A percentile compares a stretch with the other conserved stretches of the same genome.
These are phyloP conservation scores for Clarias fuscus DNA, from an alignment of 2,797 vertebrate species.

Conservation along the genomic window DNA sequence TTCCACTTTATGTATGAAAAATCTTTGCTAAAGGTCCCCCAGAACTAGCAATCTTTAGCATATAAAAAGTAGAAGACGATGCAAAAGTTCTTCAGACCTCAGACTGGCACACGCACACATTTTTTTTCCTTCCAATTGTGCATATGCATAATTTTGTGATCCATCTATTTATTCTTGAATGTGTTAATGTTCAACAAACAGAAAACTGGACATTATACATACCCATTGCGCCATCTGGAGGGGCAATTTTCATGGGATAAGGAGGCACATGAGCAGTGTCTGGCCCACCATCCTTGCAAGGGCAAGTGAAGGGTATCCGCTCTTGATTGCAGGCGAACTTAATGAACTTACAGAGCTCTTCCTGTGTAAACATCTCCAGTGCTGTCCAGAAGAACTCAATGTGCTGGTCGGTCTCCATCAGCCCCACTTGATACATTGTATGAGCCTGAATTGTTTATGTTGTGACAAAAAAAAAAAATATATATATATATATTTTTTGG, in stretches of 20 bases:
- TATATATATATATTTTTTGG: not conserved
- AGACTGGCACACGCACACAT: not conserved
- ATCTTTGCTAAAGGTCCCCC: no score
- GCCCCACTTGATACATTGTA: constrained; percentile 98
- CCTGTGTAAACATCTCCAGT: constrained; percentile 94
- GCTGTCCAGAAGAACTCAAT: constrained; percentile 98
- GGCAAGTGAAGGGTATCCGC: constrained; percentile 96
- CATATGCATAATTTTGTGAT: not conserved
- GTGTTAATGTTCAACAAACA: not conserved
- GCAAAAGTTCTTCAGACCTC: not conserved
- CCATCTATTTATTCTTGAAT: not conserved
- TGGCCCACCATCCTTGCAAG: constrained; percentile 94
- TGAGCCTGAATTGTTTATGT: constrained; percentile 78
- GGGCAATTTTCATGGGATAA: constrained; percentile 98
- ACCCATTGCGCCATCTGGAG: constrained; percentile 94
- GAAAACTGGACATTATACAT: constrained; percentile 38
- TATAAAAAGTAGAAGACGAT: not conserved
- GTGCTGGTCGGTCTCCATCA: constrained; percentile 99
- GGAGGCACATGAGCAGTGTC: constrained; percentile 97
- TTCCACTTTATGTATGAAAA: no score
- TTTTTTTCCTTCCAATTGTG: not conserved
- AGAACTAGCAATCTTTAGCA: not conserved
- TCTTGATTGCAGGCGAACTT: constrained; percentile 99
- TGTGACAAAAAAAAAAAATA: not conserved
- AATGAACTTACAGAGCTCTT: constrained; percentile 98